These are phyloP conservation scores for Agonum fuliginosum DNA, from an alignment of 2,888 invertebrate genomes.

Conservation along the genomic window DNA sequence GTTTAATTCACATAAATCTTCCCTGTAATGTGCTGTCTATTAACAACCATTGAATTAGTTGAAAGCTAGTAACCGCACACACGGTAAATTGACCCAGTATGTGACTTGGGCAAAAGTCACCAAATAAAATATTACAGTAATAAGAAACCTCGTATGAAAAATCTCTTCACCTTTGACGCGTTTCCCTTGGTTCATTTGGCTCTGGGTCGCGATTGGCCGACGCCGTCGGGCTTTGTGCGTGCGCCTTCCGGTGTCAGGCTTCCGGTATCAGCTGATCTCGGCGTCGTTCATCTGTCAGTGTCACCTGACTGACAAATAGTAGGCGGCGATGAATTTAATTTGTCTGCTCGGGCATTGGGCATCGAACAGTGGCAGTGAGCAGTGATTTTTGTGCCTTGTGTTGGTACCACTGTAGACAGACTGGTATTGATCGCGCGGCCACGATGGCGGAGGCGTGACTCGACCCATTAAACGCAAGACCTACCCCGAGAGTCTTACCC, in stretches of 20 bases:
- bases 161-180: no score
- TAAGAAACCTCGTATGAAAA: no score
- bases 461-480: slow-evolving; percentile 52
- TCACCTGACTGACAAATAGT: not conserved
- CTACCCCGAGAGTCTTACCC: slow-evolving; percentile 31
- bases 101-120: no score
- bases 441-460: slow-evolving; percentile 45
- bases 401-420: slow-evolving; percentile 7
- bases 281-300: slow-evolving; percentile 5
- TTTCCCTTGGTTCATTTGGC: not conserved
- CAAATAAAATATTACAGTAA: no score
- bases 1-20: no score
- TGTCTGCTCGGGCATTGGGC: no score
- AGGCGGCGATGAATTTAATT: no score
- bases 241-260: not conserved
- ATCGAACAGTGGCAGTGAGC: not conserved
- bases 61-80: no score
- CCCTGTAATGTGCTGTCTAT: no score
- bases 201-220: not conserved
- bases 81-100: no score
- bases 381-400: no score
- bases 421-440: slow-evolving; percentile 42
- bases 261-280: not conserved
- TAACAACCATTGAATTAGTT: no score
- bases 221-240: not conserved